A percentile compares a stretch with the other conserved stretches of the same genome.
These are phyloP conservation scores for Sakesphorus luctuosus DNA, from an alignment of 2,113 vertebrate species.

Conservation along the genomic window DNA sequence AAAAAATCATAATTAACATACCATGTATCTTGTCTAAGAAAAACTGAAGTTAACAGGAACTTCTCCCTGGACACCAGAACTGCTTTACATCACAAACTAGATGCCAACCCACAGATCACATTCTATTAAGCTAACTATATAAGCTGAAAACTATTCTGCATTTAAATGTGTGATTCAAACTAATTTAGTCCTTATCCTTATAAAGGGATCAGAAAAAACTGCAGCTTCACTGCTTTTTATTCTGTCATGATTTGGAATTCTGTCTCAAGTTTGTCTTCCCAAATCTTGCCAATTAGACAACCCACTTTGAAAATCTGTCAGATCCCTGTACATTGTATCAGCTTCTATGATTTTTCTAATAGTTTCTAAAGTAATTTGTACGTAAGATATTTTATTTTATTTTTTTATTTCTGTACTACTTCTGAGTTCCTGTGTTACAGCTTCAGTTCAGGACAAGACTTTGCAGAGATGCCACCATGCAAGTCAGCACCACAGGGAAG, in stretches of 20 bases:
- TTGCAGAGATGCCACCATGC: neutral
- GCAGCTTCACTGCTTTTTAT: neutral
- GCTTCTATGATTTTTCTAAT: neutral
- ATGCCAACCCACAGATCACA: neutral
- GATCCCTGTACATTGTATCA: neutral
- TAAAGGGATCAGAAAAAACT: neutral
- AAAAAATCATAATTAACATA: neutral
- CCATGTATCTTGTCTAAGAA: neutral
- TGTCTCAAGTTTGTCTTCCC: neutral
- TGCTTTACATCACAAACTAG: neutral
- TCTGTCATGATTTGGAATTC: neutral
- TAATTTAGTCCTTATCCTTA: neutral
- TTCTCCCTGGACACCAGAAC: neutral
- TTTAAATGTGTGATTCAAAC: neutral
- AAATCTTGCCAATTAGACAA: neutral
- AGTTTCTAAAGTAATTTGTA: neutral
- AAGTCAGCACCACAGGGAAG: rapidly evolving
- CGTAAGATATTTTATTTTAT: neutral
- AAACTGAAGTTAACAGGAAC: neutral
- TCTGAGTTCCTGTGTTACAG: neutral
- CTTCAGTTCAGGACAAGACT: neutral
- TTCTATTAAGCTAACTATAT: neutral
- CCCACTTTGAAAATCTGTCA: neutral
- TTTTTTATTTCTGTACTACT: neutral
- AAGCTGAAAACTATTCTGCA: neutral